phyloP scores from a whole-genome alignment of 2,113 vertebrate genomes.

The Probosciger aterrimus region DNA sequence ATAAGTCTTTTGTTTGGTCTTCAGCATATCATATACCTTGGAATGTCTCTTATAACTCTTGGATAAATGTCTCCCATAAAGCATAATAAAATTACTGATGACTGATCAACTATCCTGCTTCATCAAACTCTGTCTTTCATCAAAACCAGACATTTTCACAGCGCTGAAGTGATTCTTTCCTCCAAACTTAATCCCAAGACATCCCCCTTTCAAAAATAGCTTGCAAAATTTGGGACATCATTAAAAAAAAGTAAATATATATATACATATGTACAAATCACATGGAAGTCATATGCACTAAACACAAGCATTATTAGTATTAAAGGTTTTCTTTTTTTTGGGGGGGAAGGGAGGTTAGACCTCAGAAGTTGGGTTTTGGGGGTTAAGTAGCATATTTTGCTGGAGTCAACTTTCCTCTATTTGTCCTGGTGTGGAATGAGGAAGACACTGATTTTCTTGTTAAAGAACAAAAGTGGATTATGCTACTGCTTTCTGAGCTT shows the following conservation, averaged over 20 bases:
- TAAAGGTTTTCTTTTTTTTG: neutral
- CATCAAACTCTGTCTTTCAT: neutral
- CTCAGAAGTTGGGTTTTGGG: neutral
- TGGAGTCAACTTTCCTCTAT: neutral
- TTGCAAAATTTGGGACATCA: neutral
- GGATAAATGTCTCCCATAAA: neutral
- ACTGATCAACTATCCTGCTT: neutral
- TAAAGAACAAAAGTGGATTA: neutral
- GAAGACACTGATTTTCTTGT: neutral
- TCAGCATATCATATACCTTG: neutral
- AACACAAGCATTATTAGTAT: neutral
- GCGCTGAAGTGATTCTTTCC: neutral
- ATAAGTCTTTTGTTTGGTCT: neutral
- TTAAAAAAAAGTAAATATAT: neutral
- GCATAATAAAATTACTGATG: neutral
- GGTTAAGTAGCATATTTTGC: neutral
- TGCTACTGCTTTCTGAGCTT: neutral
- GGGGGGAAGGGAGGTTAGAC: neutral
- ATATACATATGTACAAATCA: too few species aligned
- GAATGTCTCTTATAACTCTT: slow-evolving; percentile 11
- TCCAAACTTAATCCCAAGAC: neutral
- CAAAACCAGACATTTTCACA: neutral
- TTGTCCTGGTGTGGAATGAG: neutral
- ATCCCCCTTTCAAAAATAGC: neutral
- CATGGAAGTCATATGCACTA: neutral